Base-by-base conservation (phyloP, 2,113 vertebrate genomes). In the Maccullochella peelii region DNA sequence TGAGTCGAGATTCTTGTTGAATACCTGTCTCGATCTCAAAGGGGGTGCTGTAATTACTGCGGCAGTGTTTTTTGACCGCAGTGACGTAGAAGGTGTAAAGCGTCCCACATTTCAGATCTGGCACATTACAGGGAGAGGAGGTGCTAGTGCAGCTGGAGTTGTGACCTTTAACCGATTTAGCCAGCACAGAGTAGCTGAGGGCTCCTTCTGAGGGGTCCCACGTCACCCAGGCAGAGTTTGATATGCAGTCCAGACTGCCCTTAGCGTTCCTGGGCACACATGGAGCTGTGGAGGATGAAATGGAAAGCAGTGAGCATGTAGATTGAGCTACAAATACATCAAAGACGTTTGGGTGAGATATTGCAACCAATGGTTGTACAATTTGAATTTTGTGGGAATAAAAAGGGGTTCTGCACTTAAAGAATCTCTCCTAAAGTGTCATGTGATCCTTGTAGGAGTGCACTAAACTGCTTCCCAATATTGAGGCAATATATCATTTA, bases 11-110 rank as follows among this genome's bases (percentile, higher is more conserved):
- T 58, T 80, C 4, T 36, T 58, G 36, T 5, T 42, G 5, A 49
- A 52, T 90, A 96, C 95, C 94, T 94, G 95, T 95, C 74, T 91
- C 80, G 1, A 96, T 84, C n/a, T 89, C 44, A 73, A 95, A 94
- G 82, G 70, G 77, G 47, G 36, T 59, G 79, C 85, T 95, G 27
- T 84, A 33, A n/a, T 80, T 67, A 38, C 94, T 96, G 50, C 23
- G 6, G 83, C 96, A 96, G 80, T 90, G 38, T 5, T 80, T 21
- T 80, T 96, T 95, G 18, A 81, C 1, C 1, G 95, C 94, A 1
- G 72, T 93, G 58, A 96, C 62, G 0, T 79, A 11, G 78, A 96
- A 88, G 75, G 62, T 93, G 91, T 96, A 96, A 3, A 23, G 36
- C 4, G 87, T 92, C 38, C 94, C 95, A 58, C 96, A 96, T 5